These are phyloP conservation scores for Rhabditoides inermis DNA, from an alignment of 2,888 invertebrate genomes.

Conservation along the genomic window DNA sequence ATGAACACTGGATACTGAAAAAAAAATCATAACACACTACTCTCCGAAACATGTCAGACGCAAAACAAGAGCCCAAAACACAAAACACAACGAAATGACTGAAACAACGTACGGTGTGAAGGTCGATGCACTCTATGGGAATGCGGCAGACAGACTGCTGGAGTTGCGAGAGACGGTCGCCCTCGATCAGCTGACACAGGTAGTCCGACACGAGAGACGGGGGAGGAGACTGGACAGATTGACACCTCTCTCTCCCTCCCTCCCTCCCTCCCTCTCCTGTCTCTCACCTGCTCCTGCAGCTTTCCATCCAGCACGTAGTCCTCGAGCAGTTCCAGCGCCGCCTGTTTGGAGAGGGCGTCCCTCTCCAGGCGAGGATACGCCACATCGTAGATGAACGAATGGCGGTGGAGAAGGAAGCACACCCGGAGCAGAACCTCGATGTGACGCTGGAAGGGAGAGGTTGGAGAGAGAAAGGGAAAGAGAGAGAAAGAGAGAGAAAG, in stretches of 20 bases:
- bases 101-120: conserved; percentile 62
- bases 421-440: conserved; percentile 32
- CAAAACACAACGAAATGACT: too few species aligned
- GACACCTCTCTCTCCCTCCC: too few species aligned
- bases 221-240: too few species aligned
- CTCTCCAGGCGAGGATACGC: conserved; percentile 62
- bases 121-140: conserved; percentile 68
- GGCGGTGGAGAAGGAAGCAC: conserved; percentile 18
- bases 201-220: conserved; percentile 67
- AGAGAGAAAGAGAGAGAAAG: too few species aligned
- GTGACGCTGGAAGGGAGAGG: conserved; percentile 30
- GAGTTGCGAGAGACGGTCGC: conserved; percentile 62
- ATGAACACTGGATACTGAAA: too few species aligned
- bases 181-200: conserved; percentile 60
- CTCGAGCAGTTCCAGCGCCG: conserved; percentile 67
- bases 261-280: too few species aligned
- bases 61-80: too few species aligned
- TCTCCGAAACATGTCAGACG: too few species aligned
- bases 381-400: conserved; percentile 61
- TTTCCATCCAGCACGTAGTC: conserved; percentile 53
- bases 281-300: too few species aligned
- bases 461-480: too few species aligned
- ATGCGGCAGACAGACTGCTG: conserved; percentile 68
- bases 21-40: too few species aligned
- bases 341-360: conserved; percentile 61